A percentile compares a stretch with the other conserved stretches of the same genome.
phyloP scores from a whole-genome alignment of 1,140 invertebrate genomes.

The Hylaeus anthracinus region DNA sequence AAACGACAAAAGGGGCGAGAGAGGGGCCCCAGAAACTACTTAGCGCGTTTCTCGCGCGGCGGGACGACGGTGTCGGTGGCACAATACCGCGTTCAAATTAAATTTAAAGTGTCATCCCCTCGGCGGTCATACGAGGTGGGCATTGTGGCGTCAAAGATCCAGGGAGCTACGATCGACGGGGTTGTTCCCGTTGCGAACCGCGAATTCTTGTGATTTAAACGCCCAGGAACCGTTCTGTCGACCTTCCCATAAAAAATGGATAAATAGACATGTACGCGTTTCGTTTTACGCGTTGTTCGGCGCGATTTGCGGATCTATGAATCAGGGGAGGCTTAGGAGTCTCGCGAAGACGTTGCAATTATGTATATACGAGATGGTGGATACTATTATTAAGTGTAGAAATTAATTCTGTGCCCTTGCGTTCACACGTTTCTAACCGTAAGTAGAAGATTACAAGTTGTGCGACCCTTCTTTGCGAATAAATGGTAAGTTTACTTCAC shows the following conservation, averaged over 20 bases:
- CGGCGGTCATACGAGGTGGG: constrained; percentile 57
- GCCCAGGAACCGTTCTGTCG: neutral
- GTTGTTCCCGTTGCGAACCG: constrained; percentile 2
- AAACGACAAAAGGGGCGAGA: constrained; percentile 35
- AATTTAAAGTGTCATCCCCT: constrained; percentile 67
- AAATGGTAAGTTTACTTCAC: no score
- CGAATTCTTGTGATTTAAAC: constrained; percentile 26
- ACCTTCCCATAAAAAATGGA: constrained; percentile 10
- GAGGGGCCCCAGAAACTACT: constrained; percentile 32
- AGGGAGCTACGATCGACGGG: neutral
- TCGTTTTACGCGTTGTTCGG: neutral
- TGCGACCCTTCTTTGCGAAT: no score
- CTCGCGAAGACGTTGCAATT: no score
- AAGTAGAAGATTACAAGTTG: no score
- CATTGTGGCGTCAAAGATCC: constrained; percentile 51
- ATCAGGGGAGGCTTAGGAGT: neutral
- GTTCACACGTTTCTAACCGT: no score
- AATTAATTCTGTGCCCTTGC: no score
- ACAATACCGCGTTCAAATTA: constrained; percentile 66
- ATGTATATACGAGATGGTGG: no score
- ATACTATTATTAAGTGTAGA: no score
- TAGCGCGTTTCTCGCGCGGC: constrained; percentile 46
- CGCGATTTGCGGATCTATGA: neutral
- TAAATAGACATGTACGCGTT: neutral
- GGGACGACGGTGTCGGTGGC: constrained; percentile 40